These are phyloP conservation scores for Zaprionus bogoriensis DNA, from an alignment of 2,888 invertebrate species.

Conservation along the genomic window DNA sequence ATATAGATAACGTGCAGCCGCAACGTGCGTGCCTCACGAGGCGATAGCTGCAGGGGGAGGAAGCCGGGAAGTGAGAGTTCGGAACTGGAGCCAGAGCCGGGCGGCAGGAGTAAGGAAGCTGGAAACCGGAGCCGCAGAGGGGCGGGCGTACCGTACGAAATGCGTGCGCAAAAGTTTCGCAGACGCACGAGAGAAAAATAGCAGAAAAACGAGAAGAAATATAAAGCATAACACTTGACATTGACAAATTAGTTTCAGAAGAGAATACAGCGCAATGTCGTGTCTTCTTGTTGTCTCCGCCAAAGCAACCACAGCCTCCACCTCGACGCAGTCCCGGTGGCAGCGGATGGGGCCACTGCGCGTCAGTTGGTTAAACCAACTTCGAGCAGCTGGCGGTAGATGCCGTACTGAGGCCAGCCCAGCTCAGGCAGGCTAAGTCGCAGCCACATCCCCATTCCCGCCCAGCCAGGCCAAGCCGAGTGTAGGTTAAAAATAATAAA, in stretches of 20 bases:
- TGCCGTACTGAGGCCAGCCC: background rate
- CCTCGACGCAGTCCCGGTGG: background rate
- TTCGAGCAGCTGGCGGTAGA: conserved; percentile 20
- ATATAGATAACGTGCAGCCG: conserved; percentile 72
- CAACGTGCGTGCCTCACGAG: conserved; percentile 22
- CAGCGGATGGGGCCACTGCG: background rate
- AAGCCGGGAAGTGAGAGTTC: too few species aligned
- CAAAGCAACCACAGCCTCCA: conserved; percentile 11
- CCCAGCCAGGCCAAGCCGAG: conserved; percentile 14
- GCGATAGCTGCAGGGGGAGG: background rate
- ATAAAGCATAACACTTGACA: conserved; percentile 80
- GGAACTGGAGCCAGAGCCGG: too few species aligned
- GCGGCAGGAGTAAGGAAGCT: too few species aligned
- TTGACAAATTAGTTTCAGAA: conserved; percentile 81
- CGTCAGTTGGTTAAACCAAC: conserved; percentile 53
- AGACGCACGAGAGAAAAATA: conserved; percentile 24
- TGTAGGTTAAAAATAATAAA: conserved; percentile 75
- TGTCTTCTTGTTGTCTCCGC: conserved; percentile 15
- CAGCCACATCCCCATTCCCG: too few species aligned
- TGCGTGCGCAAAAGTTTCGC: conserved; percentile 61
- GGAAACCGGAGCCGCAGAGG: too few species aligned
- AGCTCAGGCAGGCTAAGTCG: background rate
- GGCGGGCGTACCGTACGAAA: too few species aligned
- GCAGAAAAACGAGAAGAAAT: conserved; percentile 25
- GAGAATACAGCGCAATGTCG: conserved; percentile 43